phyloP scores from a whole-genome alignment of 2,888 invertebrate genomes.

The Leptarthrus brevirostris region DNA sequence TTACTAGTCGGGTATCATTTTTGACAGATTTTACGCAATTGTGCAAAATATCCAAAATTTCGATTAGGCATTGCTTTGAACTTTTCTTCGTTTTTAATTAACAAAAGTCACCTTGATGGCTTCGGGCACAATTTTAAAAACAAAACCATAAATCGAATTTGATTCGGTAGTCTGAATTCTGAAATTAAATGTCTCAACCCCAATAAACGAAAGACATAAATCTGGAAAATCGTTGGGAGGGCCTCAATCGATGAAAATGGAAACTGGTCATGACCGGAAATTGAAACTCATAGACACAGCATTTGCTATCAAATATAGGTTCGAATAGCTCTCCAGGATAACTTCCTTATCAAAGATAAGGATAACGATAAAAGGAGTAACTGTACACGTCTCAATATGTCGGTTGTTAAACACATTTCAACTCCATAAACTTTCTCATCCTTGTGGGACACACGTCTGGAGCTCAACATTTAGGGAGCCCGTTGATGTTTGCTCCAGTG shows the following conservation, averaged over 20 bases:
- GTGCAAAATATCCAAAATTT: no score
- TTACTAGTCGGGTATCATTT: no score
- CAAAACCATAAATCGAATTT: slow-evolving; percentile 38
- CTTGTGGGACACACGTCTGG: not conserved
- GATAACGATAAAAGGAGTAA: slow-evolving; percentile 19
- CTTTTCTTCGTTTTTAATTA: slow-evolving; percentile 40
- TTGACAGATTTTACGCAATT: no score
- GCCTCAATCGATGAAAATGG: not conserved
- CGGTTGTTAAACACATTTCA: not conserved
- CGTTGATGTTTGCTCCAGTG: no score
- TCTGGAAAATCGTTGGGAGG: slow-evolving; percentile 2
- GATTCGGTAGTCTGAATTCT: slow-evolving; percentile 17
- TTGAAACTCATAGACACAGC: slow-evolving; percentile 35
- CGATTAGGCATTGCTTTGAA: no score
- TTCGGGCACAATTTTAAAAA: slow-evolving; percentile 4
- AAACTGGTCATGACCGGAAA: slow-evolving; percentile 34
- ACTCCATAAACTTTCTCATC: slow-evolving; percentile 4
- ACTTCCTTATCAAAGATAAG: slow-evolving; percentile 34
- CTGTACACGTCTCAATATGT: not conserved
- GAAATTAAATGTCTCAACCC: slow-evolving; percentile 35
- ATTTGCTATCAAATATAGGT: slow-evolving; percentile 14
- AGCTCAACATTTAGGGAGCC: no score
- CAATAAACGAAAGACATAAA: slow-evolving; percentile 19
- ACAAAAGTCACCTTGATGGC: not conserved
- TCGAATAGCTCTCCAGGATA: slow-evolving; percentile 1